phyloP scores from a whole-genome alignment of 2,797 vertebrate genomes.

The Oceanodroma leucorhoa region DNA sequence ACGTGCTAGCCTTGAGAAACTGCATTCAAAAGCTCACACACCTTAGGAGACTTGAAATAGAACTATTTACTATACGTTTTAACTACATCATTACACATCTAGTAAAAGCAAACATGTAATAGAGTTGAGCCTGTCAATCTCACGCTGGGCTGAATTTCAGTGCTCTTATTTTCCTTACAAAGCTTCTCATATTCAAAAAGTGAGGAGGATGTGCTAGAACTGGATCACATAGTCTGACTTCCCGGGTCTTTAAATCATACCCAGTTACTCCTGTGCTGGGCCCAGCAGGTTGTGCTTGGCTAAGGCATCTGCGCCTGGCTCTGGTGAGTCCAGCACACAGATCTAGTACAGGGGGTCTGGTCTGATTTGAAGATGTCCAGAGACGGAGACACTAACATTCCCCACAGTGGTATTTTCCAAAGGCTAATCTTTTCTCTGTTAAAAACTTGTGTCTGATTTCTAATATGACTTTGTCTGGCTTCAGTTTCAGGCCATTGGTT shows the following conservation, averaged over 20 bases:
- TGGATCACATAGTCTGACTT: background rate
- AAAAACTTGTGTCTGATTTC: background rate
- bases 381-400: background rate
- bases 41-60: background rate
- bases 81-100: background rate
- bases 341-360: rapidly evolving
- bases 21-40: background rate
- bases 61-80: background rate
- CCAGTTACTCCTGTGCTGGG: background rate
- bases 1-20: background rate
- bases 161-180: background rate
- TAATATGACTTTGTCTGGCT: background rate
- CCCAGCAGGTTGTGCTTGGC: background rate
- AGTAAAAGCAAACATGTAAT: background rate
- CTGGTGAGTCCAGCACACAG: background rate
- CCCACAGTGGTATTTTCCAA: background rate
- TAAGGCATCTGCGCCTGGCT: background rate
- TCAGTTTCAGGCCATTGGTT: slow-evolving; percentile 32
- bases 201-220: background rate
- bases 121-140: background rate
- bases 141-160: background rate
- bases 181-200: background rate
- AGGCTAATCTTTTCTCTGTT: background rate
- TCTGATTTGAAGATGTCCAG: slow-evolving; percentile 19
- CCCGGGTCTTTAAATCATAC: background rate